phyloP scores from a whole-genome alignment of 2,113 vertebrate species.

The Labeo rohita region DNA sequence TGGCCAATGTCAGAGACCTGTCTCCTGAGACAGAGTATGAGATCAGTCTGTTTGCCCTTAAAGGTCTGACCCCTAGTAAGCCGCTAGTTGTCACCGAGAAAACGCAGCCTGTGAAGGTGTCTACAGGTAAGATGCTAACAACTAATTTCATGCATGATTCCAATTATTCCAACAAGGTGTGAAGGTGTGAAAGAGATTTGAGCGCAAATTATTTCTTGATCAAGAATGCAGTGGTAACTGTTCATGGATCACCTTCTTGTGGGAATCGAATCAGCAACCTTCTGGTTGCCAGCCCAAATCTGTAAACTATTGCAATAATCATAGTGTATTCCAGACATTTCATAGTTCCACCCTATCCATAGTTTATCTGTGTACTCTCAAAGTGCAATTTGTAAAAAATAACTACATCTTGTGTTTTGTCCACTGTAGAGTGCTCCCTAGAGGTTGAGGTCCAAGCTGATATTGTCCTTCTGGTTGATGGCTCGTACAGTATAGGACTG shows the following conservation, averaged over 20 bases:
- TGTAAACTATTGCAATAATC: background rate
- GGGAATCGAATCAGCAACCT: too few relatives aligned
- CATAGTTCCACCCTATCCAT: background rate
- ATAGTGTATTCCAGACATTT: background rate
- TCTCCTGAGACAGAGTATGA: conserved; percentile 94
- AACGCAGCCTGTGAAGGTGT: conserved; percentile 91
- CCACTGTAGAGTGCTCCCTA: conserved; percentile 89
- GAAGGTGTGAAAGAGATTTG: too few relatives aligned
- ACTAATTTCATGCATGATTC: background rate
- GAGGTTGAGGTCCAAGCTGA: conserved; percentile 97
- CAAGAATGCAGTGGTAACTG: too few relatives aligned
- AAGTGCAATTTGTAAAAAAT: background rate
- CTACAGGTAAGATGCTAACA: conserved; percentile 79
- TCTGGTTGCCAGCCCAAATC: too few relatives aligned
- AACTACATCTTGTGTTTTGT: conserved; percentile 57
- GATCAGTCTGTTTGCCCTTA: conserved; percentile 90
- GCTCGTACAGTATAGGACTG: conserved; percentile 98
- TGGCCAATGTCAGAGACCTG: conserved; percentile 89
- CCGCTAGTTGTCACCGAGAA: conserved; percentile 87
- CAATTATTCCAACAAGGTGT: background rate
- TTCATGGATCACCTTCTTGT: too few relatives aligned
- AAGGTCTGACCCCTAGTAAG: conserved; percentile 89
- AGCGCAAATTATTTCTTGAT: too few relatives aligned
- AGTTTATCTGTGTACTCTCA: background rate
- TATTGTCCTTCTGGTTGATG: conserved; percentile 95